Evolutionary conservation across 2,888 invertebrate genomes (phyloP).

Genomic region (Drosophila flavopinicola): DNA sequence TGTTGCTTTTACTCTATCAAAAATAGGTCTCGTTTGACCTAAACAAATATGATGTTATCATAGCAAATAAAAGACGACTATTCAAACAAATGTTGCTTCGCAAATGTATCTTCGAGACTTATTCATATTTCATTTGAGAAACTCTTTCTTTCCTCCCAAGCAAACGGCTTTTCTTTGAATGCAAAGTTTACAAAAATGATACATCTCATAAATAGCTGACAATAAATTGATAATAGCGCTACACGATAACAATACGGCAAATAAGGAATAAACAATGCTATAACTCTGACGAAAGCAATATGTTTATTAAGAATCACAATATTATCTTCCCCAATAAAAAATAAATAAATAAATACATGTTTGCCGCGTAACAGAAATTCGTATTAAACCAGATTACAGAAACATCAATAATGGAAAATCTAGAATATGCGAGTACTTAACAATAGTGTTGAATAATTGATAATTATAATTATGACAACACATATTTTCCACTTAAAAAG

Average conservation of each 20-base stretch:
- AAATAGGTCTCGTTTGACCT: too few relatives aligned
- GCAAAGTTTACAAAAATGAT: too few relatives aligned
- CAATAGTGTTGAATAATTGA: not conserved
- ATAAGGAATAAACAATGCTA: too few relatives aligned
- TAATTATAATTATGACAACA: not conserved
- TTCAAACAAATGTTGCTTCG: too few relatives aligned
- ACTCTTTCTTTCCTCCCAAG: too few relatives aligned
- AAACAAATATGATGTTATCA: too few relatives aligned
- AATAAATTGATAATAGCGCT: not conserved
- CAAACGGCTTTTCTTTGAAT: too few relatives aligned
- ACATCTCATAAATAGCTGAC: not conserved
- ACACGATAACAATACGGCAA: not conserved
- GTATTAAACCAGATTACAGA: not conserved
- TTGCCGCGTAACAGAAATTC: not conserved
- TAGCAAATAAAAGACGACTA: too few relatives aligned
- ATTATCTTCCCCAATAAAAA: not conserved
- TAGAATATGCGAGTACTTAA: not conserved
- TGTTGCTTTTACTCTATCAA: too few relatives aligned
- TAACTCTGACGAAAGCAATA: too few relatives aligned
- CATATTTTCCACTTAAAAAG: slow-evolving; percentile 8
- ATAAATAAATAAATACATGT: not conserved
- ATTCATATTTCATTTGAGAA: too few relatives aligned
- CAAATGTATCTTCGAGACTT: too few relatives aligned
- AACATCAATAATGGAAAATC: not conserved
- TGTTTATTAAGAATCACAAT: not conserved